These are phyloP conservation scores for Triops longicaudatus DNA, from an alignment of 1,140 invertebrate species.

Conservation along the genomic window DNA sequence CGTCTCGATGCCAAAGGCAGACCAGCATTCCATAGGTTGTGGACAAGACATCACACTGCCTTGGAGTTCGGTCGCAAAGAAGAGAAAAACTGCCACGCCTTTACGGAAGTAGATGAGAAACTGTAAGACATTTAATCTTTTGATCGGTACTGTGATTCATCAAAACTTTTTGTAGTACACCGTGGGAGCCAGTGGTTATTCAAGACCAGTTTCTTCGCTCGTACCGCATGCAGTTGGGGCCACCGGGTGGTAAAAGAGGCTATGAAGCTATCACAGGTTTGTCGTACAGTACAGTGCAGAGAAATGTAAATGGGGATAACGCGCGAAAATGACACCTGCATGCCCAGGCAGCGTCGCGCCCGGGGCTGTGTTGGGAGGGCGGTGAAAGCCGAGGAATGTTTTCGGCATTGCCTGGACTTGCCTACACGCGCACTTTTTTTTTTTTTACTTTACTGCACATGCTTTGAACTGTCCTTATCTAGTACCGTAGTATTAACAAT, in stretches of 20 bases:
- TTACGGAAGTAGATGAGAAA: conserved; percentile 36
- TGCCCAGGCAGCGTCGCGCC: too few species aligned
- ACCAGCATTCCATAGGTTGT: conserved; percentile 73
- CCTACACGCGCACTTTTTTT: too few species aligned
- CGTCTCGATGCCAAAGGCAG: conserved; percentile 64
- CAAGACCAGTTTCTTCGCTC: conserved; percentile 65
- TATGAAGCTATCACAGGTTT: conserved; percentile 63
- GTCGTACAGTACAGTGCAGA: not conserved
- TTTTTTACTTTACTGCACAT: too few species aligned
- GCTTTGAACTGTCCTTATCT: not conserved
- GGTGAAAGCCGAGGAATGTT: too few species aligned
- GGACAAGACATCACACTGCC: conserved; percentile 58
- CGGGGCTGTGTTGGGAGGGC: too few species aligned
- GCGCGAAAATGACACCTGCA: too few species aligned
- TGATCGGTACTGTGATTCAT: conserved; percentile 1
- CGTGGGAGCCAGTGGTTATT: conserved; percentile 68
- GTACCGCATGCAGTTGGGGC: conserved; percentile 67
- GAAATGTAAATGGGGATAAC: too few species aligned
- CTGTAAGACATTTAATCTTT: conserved; percentile 4
- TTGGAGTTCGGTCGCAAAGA: conserved; percentile 56
- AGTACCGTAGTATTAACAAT: not conserved
- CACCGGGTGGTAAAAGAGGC: conserved; percentile 63
- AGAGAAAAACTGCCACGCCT: conserved; percentile 59
- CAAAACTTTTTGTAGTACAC: conserved; percentile 39
- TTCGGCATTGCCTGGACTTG: too few species aligned